phyloP scores from a whole-genome alignment of 2,888 invertebrate genomes.

The Tridacna gigas region DNA sequence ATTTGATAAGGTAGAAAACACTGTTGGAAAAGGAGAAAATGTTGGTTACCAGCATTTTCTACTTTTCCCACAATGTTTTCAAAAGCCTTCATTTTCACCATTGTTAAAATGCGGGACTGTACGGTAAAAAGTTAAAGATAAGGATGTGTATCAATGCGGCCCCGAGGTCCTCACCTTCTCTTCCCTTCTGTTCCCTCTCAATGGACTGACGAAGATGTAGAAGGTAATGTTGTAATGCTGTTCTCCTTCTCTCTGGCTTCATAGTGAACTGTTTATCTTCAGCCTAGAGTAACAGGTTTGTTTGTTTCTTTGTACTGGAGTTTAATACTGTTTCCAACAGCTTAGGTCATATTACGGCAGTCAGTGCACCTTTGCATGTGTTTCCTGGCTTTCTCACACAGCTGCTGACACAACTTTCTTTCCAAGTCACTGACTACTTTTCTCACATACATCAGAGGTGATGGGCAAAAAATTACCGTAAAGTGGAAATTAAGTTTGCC shows the following conservation, averaged over 20 bases:
- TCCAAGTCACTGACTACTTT: no score
- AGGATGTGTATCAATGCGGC: neutral
- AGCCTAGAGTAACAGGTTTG: constrained; percentile 86
- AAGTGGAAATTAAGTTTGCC: no score
- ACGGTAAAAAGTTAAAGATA: neutral
- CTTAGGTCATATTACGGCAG: no score
- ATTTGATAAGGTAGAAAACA: neutral
- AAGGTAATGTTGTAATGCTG: constrained; percentile 93
- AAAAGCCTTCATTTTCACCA: neutral
- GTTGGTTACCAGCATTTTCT: neutral
- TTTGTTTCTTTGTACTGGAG: no score
- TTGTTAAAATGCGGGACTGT: neutral
- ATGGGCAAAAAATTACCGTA: no score
- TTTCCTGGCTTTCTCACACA: no score
- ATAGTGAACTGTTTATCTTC: constrained; percentile 96
- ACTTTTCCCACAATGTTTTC: neutral
- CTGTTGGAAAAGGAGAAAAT: neutral
- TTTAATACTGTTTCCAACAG: no score
- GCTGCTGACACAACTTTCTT: no score
- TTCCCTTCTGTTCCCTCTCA: constrained; percentile 94
- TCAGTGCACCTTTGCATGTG: no score
- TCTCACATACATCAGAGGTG: no score
- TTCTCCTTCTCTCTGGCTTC: constrained; percentile 95
- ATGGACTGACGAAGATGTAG: constrained; percentile 94
- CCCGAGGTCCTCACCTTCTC: constrained; percentile 88